Evolutionary conservation across 2,888 invertebrate genomes (phyloP).

Genomic region (Sialis fuliginosa): DNA sequence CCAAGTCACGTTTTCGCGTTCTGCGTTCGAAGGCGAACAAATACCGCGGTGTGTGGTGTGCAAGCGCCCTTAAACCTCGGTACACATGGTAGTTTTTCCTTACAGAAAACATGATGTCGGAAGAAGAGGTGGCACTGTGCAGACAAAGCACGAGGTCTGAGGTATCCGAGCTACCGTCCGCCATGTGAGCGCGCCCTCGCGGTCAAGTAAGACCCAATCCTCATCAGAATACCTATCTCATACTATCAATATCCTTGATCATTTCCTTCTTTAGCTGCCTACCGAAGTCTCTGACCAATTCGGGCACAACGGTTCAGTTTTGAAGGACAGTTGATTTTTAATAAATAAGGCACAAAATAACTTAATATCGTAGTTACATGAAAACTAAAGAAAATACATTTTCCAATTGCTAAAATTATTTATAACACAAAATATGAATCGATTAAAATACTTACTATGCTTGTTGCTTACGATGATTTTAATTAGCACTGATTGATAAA

Average conservation of each 20-base stretch:
- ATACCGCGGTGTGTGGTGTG: slow-evolving; percentile 12
- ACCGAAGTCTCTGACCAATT: slow-evolving; percentile 10
- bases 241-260: slow-evolving; percentile 1
- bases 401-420: too few species aligned
- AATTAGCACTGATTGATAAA: too few species aligned
- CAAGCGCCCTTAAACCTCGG: slow-evolving; percentile 25
- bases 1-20: too few species aligned
- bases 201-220: slow-evolving; percentile 24
- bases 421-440: too few species aligned
- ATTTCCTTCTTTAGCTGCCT: slow-evolving; percentile 8
- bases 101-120: slow-evolving; percentile 10
- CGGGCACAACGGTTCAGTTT: background rate
- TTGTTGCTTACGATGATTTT: too few species aligned
- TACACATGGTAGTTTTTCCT: too few species aligned
- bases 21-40: too few species aligned
- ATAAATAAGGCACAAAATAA: too few species aligned
- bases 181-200: slow-evolving; percentile 3
- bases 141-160: slow-evolving; percentile 99
- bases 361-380: too few species aligned
- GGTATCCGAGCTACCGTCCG: slow-evolving; percentile 94
- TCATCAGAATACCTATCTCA: background rate
- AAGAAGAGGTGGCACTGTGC: slow-evolving; percentile 49
- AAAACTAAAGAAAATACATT: too few species aligned
- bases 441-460: too few species aligned
- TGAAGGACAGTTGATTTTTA: too few species aligned